Conservation (phyloP, 2,888 invertebrate species). For the Diploptera punctata region DNA sequence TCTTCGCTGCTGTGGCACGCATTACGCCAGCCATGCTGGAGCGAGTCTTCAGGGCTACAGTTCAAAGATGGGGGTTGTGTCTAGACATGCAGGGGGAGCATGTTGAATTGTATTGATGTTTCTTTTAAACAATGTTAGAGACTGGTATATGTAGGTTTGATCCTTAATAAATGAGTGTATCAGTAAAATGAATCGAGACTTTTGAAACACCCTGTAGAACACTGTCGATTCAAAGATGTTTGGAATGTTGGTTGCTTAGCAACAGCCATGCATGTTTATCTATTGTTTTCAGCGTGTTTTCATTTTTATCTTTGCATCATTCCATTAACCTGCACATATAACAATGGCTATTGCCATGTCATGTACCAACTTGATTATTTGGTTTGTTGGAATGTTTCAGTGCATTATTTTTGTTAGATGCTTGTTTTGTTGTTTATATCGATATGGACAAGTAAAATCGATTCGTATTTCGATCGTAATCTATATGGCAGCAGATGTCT, state of each 20-base stretch:
- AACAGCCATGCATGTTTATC: background rate
- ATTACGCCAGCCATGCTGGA: too few species aligned
- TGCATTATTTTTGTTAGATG: background rate
- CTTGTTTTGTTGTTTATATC: background rate
- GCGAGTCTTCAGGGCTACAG: too few species aligned
- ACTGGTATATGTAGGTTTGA: too few species aligned
- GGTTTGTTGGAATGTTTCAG: conserved; percentile 7
- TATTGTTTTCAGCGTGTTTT: conserved; percentile 18
- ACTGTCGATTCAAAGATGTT: background rate
- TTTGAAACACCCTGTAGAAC: too few species aligned
- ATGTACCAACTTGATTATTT: background rate
- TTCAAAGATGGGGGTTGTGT: too few species aligned
- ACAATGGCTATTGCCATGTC: conserved; percentile 16
- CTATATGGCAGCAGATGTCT: too few species aligned
- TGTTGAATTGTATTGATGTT: too few species aligned
- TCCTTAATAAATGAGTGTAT: too few species aligned
- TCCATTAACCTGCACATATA: conserved; percentile 8
- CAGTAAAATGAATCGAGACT: too few species aligned
- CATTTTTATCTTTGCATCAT: background rate
- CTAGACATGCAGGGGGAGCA: too few species aligned
- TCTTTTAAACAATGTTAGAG: too few species aligned
- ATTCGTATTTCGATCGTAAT: conserved; percentile 2
- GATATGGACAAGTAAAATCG: conserved; percentile 6
- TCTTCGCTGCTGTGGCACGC: too few species aligned
- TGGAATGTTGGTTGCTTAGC: background rate